Percentiles rank a stretch among this genome's conserved stretches.
Evolutionary conservation across 2,797 vertebrate genomes (phyloP).

Genomic region (Linurgus olivaceus): DNA sequence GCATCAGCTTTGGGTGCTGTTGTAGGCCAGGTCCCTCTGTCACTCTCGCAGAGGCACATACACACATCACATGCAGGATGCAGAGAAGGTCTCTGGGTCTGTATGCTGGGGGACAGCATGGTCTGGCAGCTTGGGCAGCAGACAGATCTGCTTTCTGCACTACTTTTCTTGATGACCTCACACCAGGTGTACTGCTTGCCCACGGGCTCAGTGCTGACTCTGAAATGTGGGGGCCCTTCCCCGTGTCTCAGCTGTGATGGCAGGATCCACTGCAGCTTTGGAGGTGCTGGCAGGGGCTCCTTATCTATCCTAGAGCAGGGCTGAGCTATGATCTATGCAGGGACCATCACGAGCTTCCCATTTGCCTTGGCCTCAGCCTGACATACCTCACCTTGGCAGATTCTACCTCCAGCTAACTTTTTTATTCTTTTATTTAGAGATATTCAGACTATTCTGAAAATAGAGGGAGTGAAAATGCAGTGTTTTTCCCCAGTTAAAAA

Average conservation of each 20-base stretch:
- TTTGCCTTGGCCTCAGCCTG: not conserved
- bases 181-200: not conserved
- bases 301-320: not conserved
- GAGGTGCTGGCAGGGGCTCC: not conserved
- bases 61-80: not conserved
- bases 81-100: not conserved
- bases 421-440: not conserved
- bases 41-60: not conserved
- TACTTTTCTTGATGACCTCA: not conserved
- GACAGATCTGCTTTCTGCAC: not conserved
- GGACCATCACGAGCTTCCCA: fast-evolving
- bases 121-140: not conserved
- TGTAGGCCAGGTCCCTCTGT: not conserved
- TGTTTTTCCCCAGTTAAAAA: not conserved
- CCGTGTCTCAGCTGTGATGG: not conserved
- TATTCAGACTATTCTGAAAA: not conserved
- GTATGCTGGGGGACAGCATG: not conserved
- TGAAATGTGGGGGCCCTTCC: not conserved
- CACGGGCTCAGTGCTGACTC: not conserved
- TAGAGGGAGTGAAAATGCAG: not conserved
- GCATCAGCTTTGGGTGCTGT: not conserved
- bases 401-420: not conserved
- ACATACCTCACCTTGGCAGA: not conserved
- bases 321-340: not conserved
- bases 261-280: not conserved